Conservation (phyloP, 2,113 vertebrate species). For the Channa argus region DNA sequence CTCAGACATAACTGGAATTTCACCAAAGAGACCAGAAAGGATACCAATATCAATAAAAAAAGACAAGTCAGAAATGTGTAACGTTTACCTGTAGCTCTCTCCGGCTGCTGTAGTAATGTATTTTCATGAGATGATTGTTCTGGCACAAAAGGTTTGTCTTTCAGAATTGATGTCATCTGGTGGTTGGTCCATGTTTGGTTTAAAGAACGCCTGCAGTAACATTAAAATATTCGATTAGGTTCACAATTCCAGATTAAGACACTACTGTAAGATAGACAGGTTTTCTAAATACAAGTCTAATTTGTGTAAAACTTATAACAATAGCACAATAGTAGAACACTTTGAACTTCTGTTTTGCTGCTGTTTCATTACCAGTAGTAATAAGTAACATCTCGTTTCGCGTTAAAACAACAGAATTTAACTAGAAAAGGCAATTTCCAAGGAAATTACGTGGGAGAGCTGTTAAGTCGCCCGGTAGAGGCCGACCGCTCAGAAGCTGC, state of each 20-base stretch:
- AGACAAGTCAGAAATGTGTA: neutral
- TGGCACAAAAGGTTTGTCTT: conserved; percentile 20
- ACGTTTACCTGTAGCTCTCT: conserved; percentile 53
- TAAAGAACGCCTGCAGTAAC: conserved; percentile 68
- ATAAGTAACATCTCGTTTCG: no score
- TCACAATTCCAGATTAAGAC: neutral
- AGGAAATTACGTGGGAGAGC: no score
- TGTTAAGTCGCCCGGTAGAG: no score
- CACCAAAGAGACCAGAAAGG: neutral
- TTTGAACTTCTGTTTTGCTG: no score
- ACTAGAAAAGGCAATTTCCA: no score
- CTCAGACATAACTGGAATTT: neutral
- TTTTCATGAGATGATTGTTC: conserved; percentile 11
- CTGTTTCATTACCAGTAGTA: no score
- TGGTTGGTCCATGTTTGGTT: conserved; percentile 85
- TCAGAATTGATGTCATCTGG: conserved; percentile 44
- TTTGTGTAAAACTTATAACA: neutral
- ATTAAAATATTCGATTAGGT: conserved; percentile 1
- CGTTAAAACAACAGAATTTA: no score
- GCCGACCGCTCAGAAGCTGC: no score
- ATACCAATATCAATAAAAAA: neutral
- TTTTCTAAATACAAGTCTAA: neutral
- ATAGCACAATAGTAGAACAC: no score
- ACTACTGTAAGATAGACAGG: neutral
- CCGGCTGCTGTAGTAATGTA: conserved; percentile 10